A percentile compares a stretch with the other conserved stretches of the same genome.
Conservation (phyloP, 1,140 invertebrate genomes). For the Drosophila busckii region DNA sequence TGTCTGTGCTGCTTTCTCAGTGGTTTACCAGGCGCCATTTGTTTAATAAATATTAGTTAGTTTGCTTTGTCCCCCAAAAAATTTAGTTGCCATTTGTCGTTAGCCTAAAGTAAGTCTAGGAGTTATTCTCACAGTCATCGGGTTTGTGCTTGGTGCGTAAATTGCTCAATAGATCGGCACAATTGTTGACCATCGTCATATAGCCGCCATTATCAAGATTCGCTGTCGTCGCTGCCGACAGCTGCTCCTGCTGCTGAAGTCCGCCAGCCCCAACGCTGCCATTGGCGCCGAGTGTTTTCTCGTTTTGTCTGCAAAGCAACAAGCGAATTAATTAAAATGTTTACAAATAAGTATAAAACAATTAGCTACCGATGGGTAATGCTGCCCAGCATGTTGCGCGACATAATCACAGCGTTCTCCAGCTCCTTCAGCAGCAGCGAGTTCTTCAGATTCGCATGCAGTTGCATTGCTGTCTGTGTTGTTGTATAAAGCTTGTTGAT, state of each 20-base stretch:
- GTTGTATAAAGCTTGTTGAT: constrained; percentile 77
- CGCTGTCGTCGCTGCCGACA: constrained; percentile 36
- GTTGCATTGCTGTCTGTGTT: constrained; percentile 73
- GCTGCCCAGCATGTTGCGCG: constrained; percentile 79
- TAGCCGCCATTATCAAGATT: constrained; percentile 75
- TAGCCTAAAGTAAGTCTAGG: constrained; percentile 68
- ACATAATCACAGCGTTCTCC: constrained; percentile 80
- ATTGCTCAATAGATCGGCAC: constrained; percentile 78
- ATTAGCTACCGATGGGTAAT: constrained; percentile 64
- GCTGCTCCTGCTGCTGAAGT: constrained; percentile 17
- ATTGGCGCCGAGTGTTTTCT: constrained; percentile 47
- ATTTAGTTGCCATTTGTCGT: constrained; percentile 19
- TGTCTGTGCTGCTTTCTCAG: constrained; percentile 16
- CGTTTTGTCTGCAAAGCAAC: constrained; percentile 50
- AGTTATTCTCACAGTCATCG: constrained; percentile 79
- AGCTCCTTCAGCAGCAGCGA: constrained; percentile 79
- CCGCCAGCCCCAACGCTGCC: constrained; percentile 21
- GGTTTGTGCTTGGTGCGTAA: constrained; percentile 79
- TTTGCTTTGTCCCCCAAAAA: constrained; percentile 34
- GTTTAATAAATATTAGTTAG: constrained; percentile 64
- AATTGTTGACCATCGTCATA: constrained; percentile 79
- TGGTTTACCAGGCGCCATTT: too few species aligned
- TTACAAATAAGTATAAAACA: not conserved
- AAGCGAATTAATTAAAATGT: not conserved
- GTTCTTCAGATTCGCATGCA: constrained; percentile 75